Evolutionary conservation across 2,888 invertebrate species (phyloP).

Genomic region (Gonocerus acuteangulatus): DNA sequence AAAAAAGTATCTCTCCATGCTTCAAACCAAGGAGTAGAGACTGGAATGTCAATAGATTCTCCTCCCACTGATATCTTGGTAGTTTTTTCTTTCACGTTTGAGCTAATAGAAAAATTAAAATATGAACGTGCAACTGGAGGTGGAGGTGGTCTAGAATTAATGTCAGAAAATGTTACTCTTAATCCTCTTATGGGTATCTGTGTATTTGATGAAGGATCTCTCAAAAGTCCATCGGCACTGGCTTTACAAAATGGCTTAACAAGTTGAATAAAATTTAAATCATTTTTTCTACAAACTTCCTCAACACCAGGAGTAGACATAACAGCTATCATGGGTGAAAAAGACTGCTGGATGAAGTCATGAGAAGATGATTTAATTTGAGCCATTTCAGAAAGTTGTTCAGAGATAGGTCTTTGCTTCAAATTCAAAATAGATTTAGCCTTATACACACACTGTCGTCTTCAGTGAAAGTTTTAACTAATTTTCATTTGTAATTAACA

Average conservation of each 20-base stretch:
- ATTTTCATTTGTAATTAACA: too few species aligned
- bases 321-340: constrained; percentile 82
- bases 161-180: constrained; percentile 71
- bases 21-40: constrained; percentile 88
- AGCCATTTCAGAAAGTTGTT: constrained; percentile 49
- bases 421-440: too few species aligned
- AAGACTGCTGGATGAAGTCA: constrained; percentile 82
- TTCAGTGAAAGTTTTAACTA: too few species aligned
- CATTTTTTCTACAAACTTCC: constrained; percentile 78
- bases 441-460: too few species aligned
- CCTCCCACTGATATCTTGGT: constrained; percentile 50
- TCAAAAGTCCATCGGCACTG: constrained; percentile 71
- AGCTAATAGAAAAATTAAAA: constrained; percentile 72
- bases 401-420: too few species aligned
- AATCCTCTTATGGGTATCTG: constrained; percentile 65
- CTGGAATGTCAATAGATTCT: constrained; percentile 60
- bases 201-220: constrained; percentile 72
- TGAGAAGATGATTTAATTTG: constrained; percentile 62
- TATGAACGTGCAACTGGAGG: constrained; percentile 74
- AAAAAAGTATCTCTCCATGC: constrained; percentile 88
- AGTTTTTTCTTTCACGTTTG: constrained; percentile 51
- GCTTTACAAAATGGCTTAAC: constrained; percentile 80
- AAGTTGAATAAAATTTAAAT: constrained; percentile 80
- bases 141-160: constrained; percentile 72
- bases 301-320: constrained; percentile 77